phyloP scores from a whole-genome alignment of 2,888 invertebrate species.

The Drosophila austrosaltans region DNA sequence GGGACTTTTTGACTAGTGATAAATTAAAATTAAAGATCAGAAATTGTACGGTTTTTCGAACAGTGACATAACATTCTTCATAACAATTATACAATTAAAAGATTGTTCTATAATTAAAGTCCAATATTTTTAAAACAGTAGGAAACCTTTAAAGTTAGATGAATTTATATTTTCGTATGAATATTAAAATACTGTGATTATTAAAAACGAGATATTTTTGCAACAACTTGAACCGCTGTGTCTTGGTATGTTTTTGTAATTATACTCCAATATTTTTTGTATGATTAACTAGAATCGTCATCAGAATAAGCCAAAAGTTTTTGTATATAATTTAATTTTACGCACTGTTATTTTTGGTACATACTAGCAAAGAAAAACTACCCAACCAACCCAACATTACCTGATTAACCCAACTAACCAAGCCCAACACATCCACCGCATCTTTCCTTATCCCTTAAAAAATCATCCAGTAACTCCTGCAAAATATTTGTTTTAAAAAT shows the following conservation, averaged over 20 bases:
- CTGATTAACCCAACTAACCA: constrained; percentile 8
- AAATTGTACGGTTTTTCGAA: too few relatives aligned
- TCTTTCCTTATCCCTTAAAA: neutral
- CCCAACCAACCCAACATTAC: neutral
- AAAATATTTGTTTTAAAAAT: neutral
- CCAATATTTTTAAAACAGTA: too few relatives aligned
- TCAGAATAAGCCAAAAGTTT: constrained; percentile 15
- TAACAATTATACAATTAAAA: too few relatives aligned
- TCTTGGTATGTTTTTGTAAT: neutral
- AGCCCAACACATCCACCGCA: constrained; percentile 2
- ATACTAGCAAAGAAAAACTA: constrained; percentile 49
- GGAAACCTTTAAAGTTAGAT: too few relatives aligned
- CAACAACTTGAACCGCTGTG: constrained; percentile 16
- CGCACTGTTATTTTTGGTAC: constrained; percentile 79
- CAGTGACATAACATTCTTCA: too few relatives aligned
- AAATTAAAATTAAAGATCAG: too few relatives aligned
- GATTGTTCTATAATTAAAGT: too few relatives aligned
- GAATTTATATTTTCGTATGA: too few relatives aligned
- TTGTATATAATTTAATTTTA: constrained; percentile 66
- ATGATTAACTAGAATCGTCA: constrained; percentile 17
- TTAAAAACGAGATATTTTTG: too few relatives aligned
- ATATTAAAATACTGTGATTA: too few relatives aligned
- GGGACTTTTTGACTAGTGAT: too few relatives aligned
- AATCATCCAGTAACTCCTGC: too few relatives aligned
- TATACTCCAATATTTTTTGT: neutral